Evolutionary conservation across 1,140 invertebrate genomes (phyloP).

Genomic region (Drosophila suzukii): DNA sequence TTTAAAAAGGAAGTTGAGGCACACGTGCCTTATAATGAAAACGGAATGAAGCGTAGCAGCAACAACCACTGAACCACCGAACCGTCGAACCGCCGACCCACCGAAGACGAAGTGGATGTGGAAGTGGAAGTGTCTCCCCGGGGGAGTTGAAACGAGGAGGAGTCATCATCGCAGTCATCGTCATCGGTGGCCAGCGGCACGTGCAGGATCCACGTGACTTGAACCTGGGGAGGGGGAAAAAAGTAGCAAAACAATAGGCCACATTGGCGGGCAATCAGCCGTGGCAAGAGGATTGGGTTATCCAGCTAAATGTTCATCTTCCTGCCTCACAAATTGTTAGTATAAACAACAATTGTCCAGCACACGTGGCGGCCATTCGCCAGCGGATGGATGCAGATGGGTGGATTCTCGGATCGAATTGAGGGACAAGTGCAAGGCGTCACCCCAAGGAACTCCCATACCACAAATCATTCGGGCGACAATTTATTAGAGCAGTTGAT

Average conservation of each 20-base stretch:
- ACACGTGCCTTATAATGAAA: conserved; percentile 76
- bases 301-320: conserved; percentile 71
- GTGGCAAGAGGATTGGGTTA: conserved; percentile 46
- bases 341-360: conserved; percentile 83
- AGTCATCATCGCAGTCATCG: conserved; percentile 56
- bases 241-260: conserved; percentile 71
- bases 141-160: conserved; percentile 23
- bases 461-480: conserved; percentile 45
- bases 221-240: not conserved
- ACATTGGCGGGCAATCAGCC: conserved; percentile 73
- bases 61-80: conserved; percentile 21
- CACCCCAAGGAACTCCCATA: conserved; percentile 24
- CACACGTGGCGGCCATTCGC: conserved; percentile 76
- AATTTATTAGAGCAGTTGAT: conserved; percentile 80
- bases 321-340: conserved; percentile 82
- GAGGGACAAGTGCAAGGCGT: conserved; percentile 75
- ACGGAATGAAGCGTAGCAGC: conserved; percentile 57
- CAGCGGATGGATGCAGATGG: conserved; percentile 47
- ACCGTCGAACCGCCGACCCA: conserved; percentile 17
- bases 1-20: conserved; percentile 40
- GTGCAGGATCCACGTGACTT: conserved; percentile 63
- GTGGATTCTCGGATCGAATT: conserved; percentile 28
- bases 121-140: conserved; percentile 40
- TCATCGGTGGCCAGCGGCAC: conserved; percentile 61
- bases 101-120: conserved; percentile 16